Conservation (phyloP, 2,888 invertebrate genomes). For the Diaprepes abbreviatus region DNA sequence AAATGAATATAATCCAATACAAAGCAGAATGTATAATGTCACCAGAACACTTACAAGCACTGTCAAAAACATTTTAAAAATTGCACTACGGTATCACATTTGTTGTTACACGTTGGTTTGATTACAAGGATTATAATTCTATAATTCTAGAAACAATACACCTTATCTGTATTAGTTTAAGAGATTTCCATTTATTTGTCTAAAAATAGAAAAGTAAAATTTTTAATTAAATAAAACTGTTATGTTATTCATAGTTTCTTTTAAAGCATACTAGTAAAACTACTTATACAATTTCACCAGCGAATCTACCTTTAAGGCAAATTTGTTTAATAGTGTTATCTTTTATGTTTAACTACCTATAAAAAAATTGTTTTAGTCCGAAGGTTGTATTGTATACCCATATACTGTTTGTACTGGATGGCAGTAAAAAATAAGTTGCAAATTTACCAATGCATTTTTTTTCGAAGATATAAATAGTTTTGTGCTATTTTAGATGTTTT, state of each 20-base stretch:
- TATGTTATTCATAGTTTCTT: not conserved
- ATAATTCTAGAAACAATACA: constrained; percentile 26
- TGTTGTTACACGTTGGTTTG: constrained; percentile 16
- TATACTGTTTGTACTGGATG: constrained; percentile 1
- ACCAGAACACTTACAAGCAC: constrained; percentile 58
- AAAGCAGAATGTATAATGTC: constrained; percentile 63
- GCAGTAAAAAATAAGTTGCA: constrained; percentile 10
- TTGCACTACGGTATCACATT: constrained; percentile 24
- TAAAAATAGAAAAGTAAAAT: constrained; percentile 5
- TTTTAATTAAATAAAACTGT: not conserved
- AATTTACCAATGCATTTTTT: not conserved
- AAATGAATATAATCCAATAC: constrained; percentile 62
- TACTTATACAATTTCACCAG: not conserved
- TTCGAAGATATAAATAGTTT: not conserved
- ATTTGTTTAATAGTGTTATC: constrained; percentile 33
- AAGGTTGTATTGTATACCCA: constrained; percentile 12
- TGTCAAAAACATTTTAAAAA: constrained; percentile 60
- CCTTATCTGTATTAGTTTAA: constrained; percentile 14
- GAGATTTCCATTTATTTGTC: constrained; percentile 11
- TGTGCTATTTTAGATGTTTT: not conserved
- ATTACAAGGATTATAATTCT: constrained; percentile 36
- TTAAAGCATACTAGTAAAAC: not conserved
- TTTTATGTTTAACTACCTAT: constrained; percentile 11
- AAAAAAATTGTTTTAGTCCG: constrained; percentile 1
- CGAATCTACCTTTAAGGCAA: constrained; percentile 16